phyloP scores from a whole-genome alignment of 2,888 invertebrate genomes.

The Pseudococcus viburni region DNA sequence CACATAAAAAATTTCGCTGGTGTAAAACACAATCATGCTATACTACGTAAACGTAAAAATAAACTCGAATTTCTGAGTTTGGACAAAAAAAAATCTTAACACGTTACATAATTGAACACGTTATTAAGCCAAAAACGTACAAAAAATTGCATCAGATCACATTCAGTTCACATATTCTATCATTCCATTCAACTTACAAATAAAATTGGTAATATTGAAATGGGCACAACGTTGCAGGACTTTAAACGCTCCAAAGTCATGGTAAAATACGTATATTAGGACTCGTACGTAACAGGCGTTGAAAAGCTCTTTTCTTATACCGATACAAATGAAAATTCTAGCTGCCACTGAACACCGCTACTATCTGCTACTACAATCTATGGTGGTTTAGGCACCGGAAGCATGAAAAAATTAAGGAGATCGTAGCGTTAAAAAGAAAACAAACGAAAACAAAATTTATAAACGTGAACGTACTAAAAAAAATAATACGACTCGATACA shows the following conservation, averaged over 20 bases:
- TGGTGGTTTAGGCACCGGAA: slow-evolving; percentile 7
- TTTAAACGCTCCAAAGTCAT: neutral
- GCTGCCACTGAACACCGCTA: slow-evolving; percentile 7
- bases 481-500: neutral
- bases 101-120: slow-evolving; percentile 39
- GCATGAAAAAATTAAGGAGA: slow-evolving; percentile 28
- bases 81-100: neutral
- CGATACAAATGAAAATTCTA: neutral
- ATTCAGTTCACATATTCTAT: slow-evolving; percentile 25
- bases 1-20: slow-evolving; percentile 28
- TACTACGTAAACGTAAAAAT: neutral
- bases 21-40: neutral
- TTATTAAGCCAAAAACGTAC: slow-evolving; percentile 31
- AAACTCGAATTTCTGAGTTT: neutral
- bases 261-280: neutral
- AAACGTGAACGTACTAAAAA: slow-evolving; percentile 15
- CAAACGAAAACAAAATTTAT: neutral
- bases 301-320: neutral
- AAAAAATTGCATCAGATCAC: slow-evolving; percentile 42
- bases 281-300: neutral
- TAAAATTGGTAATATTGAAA: slow-evolving; percentile 33
- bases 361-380: neutral
- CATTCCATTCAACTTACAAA: slow-evolving; percentile 9
- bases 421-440: neutral
- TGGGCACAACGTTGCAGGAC: slow-evolving; percentile 26